Base-by-base conservation (phyloP, 2,797 vertebrate species). In the Semaprochilodus insignis region DNA sequence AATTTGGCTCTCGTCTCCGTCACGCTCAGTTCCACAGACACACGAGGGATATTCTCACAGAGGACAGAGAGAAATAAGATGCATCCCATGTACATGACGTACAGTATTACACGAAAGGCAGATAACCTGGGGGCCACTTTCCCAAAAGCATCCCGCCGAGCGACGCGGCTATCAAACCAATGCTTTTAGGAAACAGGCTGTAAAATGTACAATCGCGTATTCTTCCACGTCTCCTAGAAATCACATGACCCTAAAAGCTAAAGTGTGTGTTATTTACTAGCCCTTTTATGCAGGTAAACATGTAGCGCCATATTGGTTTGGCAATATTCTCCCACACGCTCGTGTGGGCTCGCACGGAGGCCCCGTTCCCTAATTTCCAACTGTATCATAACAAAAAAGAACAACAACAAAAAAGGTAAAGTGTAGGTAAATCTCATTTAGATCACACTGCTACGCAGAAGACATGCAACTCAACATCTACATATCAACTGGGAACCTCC, bases 241-340 rank as follows among this genome's bases (percentile, higher is more conserved):
- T 36, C 59, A 36, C 71, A 55, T 57, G 31, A 81, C 34, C 21
- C 55, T 34, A 34, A 60, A 51, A 52, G 27, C 51, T 27, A 75
- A 73, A 48, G 31, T 44, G 59, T 75, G 57, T 44, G 17, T 71
- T 72, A 78, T 25, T 31, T 11, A 70, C 83, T 92, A 95, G 93
- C 94, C 94, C 93, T 94, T 95, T 69, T 83, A 82, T 84, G 76
- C 88, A 77, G 71, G 92, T 92, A 93, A 93, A 93, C 92, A 70
- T 77, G 74, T 86, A 78, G 88, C 87, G 88, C 81, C 83, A 80
- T 57, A 31, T 6, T 6, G 59, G 40, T 77, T 27, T 82, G 74
- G 67, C 74, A 44, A n/a, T 15, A 62, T 77, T 63, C 59, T 11
- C 19, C 57, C 57, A n/a, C 34, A 19, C 4, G 23, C 7, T 6